Evolutionary conservation across 2,797 vertebrate genomes (phyloP).

Genomic region (Muscicapa striata): DNA sequence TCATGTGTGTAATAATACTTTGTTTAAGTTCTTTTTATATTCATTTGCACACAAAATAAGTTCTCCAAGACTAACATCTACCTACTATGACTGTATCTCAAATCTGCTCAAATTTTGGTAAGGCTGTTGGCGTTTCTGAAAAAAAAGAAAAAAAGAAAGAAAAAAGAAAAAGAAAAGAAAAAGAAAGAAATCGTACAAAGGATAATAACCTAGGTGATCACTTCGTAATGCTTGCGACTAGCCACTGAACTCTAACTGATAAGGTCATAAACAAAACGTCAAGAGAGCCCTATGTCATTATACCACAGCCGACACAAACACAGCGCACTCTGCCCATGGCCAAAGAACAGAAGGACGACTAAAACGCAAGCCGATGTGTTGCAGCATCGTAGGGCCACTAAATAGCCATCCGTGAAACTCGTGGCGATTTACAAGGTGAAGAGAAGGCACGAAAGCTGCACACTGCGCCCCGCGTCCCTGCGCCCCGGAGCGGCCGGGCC

Average conservation of each 20-base stretch:
- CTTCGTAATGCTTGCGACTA: constrained; percentile 82
- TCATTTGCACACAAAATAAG: constrained; percentile 84
- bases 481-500: constrained; percentile 66
- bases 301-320: constrained; percentile 78
- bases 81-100: constrained; percentile 79
- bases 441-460: constrained; percentile 95
- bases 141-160: constrained; percentile 65
- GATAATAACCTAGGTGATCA: constrained; percentile 76
- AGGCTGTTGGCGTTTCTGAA: constrained; percentile 92
- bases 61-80: constrained; percentile 82
- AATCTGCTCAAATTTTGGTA: constrained; percentile 84
- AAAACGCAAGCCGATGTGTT: constrained; percentile 94
- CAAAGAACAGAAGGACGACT: constrained; percentile 83
- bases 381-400: constrained; percentile 99
- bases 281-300: constrained; percentile 80
- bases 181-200: constrained; percentile 78
- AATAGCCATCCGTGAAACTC: constrained; percentile 96
- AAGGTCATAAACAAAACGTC: constrained; percentile 83
- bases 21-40: constrained; percentile 76
- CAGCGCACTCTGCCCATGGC: constrained; percentile 78
- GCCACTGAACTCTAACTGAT: constrained; percentile 83
- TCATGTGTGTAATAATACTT: constrained; percentile 85
- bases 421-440: constrained; percentile 97
- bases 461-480: constrained; percentile 89
- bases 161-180: constrained; percentile 62